phyloP scores from a whole-genome alignment of 1,140 invertebrate genomes.

The Mamestra configurata region DNA sequence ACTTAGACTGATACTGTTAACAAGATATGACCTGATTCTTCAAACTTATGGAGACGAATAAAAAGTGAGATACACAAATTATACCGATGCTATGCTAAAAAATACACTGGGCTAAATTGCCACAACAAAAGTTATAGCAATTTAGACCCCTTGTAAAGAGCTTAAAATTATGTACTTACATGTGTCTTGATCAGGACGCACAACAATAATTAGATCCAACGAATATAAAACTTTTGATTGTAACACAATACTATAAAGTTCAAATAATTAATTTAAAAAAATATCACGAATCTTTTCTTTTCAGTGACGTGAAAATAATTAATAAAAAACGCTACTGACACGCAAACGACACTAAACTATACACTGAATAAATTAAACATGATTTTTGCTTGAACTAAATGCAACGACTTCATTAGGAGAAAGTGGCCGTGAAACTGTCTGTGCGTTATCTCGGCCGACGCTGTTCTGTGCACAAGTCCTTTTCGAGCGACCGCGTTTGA shows the following conservation, averaged over 20 bases:
- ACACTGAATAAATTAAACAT: neutral
- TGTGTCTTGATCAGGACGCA: neutral
- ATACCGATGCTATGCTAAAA: too few relatives aligned
- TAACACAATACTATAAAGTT: neutral
- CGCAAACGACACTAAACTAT: neutral
- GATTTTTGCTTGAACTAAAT: neutral
- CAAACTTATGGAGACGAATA: too few relatives aligned
- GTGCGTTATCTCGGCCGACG: neutral
- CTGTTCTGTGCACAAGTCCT: neutral
- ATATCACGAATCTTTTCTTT: neutral
- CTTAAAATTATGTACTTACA: neutral
- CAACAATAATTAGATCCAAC: neutral
- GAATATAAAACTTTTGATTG: neutral
- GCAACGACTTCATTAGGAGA: neutral
- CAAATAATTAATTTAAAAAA: neutral
- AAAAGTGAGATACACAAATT: too few relatives aligned
- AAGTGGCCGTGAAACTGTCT: conserved; percentile 18
- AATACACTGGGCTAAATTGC: too few relatives aligned
- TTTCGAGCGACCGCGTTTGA: too few relatives aligned
- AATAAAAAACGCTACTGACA: neutral
- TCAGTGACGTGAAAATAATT: too few relatives aligned
- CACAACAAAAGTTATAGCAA: too few relatives aligned
- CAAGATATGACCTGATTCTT: too few relatives aligned
- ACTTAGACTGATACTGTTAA: too few relatives aligned
- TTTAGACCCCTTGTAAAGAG: too few relatives aligned